These are phyloP conservation scores for Copidosoma aretas DNA, from an alignment of 2,888 invertebrate genomes.

Conservation along the genomic window DNA sequence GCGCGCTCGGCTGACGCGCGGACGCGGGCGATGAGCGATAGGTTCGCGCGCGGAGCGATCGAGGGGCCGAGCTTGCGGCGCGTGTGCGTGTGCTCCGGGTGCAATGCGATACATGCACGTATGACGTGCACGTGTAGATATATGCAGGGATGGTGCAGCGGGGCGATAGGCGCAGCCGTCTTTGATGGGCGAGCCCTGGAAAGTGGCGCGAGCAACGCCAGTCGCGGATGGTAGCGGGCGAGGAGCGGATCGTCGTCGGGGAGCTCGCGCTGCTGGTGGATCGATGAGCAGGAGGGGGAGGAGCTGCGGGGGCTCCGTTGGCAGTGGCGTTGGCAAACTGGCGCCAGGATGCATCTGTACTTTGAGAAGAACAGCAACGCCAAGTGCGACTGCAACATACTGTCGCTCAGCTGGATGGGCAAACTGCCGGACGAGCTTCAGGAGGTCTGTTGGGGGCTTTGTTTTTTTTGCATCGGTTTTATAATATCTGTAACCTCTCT, in stretches of 20 bases:
- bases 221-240: no score
- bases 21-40: no score
- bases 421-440: slow-evolving; percentile 95
- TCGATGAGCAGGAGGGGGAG: background rate
- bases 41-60: background rate
- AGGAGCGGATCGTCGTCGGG: background rate
- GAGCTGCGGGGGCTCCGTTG: background rate
- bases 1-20: no score
- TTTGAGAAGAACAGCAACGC: slow-evolving; percentile 93
- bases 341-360: slow-evolving; percentile 84
- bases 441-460: slow-evolving; percentile 69
- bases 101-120: no score
- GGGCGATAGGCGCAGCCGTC: background rate
- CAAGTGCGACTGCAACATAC: slow-evolving; percentile 93
- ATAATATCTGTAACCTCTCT: no score
- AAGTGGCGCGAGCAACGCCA: slow-evolving; percentile 29
- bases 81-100: background rate
- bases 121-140: no score
- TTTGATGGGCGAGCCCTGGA: slow-evolving; percentile 12
- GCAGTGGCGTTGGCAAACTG: background rate
- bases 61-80: background rate
- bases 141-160: background rate
- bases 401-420: slow-evolving; percentile 98
- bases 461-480: background rate
- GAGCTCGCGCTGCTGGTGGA: background rate